phyloP scores from a whole-genome alignment of 2,113 vertebrate species.

The Mastomys natalensis region DNA sequence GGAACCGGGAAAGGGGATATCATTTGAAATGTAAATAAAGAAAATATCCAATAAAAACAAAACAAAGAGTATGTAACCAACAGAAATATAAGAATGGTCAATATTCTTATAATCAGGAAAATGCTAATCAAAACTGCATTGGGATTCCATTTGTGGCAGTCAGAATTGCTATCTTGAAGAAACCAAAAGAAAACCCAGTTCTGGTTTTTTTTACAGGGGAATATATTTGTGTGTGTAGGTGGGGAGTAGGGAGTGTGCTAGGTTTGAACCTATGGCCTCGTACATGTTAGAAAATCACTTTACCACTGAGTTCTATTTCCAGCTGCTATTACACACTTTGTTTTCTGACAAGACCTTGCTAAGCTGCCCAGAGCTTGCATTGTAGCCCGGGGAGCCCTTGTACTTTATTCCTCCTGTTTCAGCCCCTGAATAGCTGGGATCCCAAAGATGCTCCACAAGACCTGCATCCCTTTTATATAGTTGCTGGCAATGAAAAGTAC shows the following conservation, averaged over 20 bases:
- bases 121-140: not conserved
- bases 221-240: no score
- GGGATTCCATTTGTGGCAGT: not conserved
- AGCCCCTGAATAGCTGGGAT: not conserved
- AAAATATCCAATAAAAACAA: not conserved
- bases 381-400: not conserved
- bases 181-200: not conserved
- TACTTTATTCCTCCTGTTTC: not conserved
- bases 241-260: not conserved
- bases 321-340: not conserved
- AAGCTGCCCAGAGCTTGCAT: not conserved
- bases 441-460: not conserved
- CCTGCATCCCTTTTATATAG: no score
- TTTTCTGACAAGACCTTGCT: not conserved
- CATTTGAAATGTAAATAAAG: no score
- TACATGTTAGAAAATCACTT: not conserved
- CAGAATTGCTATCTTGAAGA: not conserved
- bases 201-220: not conserved
- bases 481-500: not conserved
- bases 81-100: no score
- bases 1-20: no score
- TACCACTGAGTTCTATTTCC: not conserved
- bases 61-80: not conserved
- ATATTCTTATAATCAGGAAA: not conserved
- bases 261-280: not conserved